Evolutionary conservation across 2,113 vertebrate genomes (phyloP).

Genomic region (Phrynosoma platyrhinos): DNA sequence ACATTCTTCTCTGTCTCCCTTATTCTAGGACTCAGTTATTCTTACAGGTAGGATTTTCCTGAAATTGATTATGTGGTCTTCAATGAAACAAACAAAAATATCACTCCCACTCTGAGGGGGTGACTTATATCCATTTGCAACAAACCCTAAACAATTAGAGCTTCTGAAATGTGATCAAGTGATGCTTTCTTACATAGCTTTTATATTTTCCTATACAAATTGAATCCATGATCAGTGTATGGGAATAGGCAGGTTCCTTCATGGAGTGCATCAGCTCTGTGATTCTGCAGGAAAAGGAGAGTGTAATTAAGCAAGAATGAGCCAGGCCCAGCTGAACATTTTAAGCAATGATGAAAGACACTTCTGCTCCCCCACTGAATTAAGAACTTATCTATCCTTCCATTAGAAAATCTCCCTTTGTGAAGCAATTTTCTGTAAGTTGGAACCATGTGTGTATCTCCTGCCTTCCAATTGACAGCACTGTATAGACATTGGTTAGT

Average conservation of each 20-base stretch:
- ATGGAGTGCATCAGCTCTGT: not conserved
- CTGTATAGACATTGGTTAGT: not conserved
- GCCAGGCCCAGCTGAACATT: not conserved
- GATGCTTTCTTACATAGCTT: not conserved
- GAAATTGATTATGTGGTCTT: not conserved
- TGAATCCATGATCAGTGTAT: not conserved
- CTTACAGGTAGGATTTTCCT: not conserved
- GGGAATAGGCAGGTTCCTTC: fast-evolving
- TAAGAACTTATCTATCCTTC: slow-evolving; percentile 22
- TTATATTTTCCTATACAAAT: not conserved
- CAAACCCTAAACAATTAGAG: not conserved
- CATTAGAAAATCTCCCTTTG: slow-evolving; percentile 23
- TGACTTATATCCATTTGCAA: not conserved
- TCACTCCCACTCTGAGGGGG: not conserved
- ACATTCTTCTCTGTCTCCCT: too few relatives aligned
- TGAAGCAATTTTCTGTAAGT: not conserved
- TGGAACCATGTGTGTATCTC: not conserved
- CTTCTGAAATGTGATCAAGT: fast-evolving
- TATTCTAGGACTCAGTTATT: not conserved
- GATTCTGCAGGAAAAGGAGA: not conserved
- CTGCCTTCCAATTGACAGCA: not conserved
- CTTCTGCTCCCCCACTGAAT: not conserved
- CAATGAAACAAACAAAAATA: not conserved
- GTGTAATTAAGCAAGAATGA: slow-evolving; percentile 11
- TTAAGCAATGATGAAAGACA: slow-evolving; percentile 17